phyloP scores from a whole-genome alignment of 2,113 vertebrate genomes.

The Gymnarchus niloticus region DNA sequence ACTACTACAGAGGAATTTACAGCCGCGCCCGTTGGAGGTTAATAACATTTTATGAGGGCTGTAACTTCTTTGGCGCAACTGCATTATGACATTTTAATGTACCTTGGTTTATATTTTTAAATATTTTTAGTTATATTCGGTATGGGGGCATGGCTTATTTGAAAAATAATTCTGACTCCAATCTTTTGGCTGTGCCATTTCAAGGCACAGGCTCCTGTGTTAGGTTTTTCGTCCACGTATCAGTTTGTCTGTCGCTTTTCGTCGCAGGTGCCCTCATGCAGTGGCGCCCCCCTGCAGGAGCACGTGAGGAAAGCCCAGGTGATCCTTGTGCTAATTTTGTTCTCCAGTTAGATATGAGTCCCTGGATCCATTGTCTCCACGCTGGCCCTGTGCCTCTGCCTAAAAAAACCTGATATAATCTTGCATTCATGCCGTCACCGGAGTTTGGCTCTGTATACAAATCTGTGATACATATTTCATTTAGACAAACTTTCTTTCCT shows the following conservation, averaged over 20 bases:
- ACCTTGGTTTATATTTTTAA: conserved; percentile 1
- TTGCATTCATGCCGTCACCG: too few relatives aligned
- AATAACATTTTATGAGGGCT: not conserved
- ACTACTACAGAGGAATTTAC: not conserved
- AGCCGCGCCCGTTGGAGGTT: not conserved
- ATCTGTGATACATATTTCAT: too few relatives aligned
- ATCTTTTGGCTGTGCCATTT: not conserved
- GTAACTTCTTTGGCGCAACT: not conserved
- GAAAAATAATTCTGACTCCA: not conserved
- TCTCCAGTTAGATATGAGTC: not conserved
- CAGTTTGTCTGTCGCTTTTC: not conserved
- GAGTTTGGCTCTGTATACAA: too few relatives aligned
- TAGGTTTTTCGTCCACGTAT: not conserved
- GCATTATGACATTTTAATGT: conserved; percentile 4
- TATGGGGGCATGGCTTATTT: too few relatives aligned
- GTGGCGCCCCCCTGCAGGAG: not conserved
- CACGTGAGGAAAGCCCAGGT: not conserved
- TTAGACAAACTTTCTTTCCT: too few relatives aligned
- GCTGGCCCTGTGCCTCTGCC: too few relatives aligned
- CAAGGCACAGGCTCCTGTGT: not conserved
- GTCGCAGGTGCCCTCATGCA: not conserved
- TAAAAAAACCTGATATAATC: too few relatives aligned
- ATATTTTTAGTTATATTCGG: conserved; percentile 1
- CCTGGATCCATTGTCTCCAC: not conserved
- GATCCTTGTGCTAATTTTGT: not conserved